Base-by-base conservation (phyloP, 92 coral and sea anemone genomes). In the Anthopleura xanthogrammica region DNA sequence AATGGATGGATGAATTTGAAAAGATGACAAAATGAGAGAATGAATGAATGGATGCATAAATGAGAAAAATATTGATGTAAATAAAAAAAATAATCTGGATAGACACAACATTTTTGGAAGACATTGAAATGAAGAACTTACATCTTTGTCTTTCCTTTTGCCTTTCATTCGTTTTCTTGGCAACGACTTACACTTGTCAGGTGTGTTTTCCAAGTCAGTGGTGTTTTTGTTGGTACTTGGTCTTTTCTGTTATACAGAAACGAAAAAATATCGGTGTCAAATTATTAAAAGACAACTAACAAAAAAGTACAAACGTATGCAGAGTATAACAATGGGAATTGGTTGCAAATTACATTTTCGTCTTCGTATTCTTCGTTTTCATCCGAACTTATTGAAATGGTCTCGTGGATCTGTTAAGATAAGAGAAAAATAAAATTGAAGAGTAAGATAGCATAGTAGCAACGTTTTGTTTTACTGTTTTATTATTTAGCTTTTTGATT, bases 361-460 rank as follows among this genome's bases (percentile, higher is more conserved):
- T 14, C 10, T 57, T 57, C 64, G 6, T 57, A 13, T 13, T 57
- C 64, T 14, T 57, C 64, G 64, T 57, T 57, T 57, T 57, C 64
- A 57, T 57, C 64, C 6, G 64, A 57, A 57, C 64, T 57, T 57
- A 57, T 57, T 57, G 64, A 57, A 6, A 57, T 57, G 64, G 10
- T 57, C 64, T 57, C 64, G 64, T 57, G 64, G 64, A 57, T 57
- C 64, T 57, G 64, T 57, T n/a, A n/a, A n/a, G n/a, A n/a, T 57
- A 57, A 57, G 64, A 57, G 64, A 2, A 57, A 57, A 57, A 57
- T 57, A 57, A 57, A 57, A 57, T n/a, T n/a, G n/a, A 57, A 57
- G 64, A 16, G 64, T 57, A 57, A 2, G 64, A 4, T 4, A 57
- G 64, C 4, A 57, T 4, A 4, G 64, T 57, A 16, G 64, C 4